phyloP scores from a whole-genome alignment of 2,113 vertebrate species.

The Phaetusa simplex region DNA sequence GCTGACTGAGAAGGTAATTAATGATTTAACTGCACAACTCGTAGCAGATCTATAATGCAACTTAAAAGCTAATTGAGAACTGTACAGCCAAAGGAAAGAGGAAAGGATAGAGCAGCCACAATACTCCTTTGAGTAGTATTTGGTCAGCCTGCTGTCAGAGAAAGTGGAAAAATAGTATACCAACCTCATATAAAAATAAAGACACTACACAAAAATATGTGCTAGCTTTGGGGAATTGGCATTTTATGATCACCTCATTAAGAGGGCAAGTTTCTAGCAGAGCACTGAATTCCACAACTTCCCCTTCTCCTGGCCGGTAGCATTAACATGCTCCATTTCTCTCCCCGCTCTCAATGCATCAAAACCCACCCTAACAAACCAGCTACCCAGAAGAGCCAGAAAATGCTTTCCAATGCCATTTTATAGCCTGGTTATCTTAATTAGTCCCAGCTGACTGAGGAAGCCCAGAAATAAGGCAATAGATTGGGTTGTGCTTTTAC shows the following conservation, averaged over 20 bases:
- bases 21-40: conserved; percentile 74
- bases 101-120: conserved; percentile 41
- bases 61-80: conserved; percentile 74
- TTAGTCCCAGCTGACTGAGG: conserved; percentile 40
- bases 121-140: conserved; percentile 44
- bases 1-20: conserved; percentile 68
- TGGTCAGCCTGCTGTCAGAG: conserved; percentile 56
- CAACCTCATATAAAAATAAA: conserved; percentile 12
- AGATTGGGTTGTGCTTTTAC: not conserved
- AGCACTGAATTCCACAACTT: conserved; percentile 31
- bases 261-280: conserved; percentile 34
- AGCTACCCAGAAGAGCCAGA: not conserved
- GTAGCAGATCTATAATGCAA: conserved; percentile 69
- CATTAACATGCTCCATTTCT: conserved; percentile 23
- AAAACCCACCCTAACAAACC: conserved; percentile 11
- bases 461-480: conserved; percentile 27
- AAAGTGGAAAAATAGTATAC: conserved; percentile 24
- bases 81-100: conserved; percentile 47
- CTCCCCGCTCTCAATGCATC: not conserved
- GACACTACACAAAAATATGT: conserved; percentile 17
- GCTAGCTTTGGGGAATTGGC: conserved; percentile 14
- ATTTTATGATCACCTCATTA: conserved; percentile 54
- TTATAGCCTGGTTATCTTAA: conserved; percentile 45
- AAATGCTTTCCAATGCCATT: conserved; percentile 5
- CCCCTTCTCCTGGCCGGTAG: not conserved